Percentiles rank a stretch among this genome's conserved stretches.
Evolutionary conservation across 2,113 vertebrate genomes (phyloP).

Genomic region (human): GRCh38 chr3:132783501-132784000

Average conservation of each 20-base stretch:
- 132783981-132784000: neutral
- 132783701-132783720: neutral
- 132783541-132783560: neutral
- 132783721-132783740: neutral
- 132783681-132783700: neutral
- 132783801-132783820: neutral
- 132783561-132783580: neutral
- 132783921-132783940: neutral
- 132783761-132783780: neutral
- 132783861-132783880: neutral
- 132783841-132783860: neutral
- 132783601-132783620: neutral
- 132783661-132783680: neutral
- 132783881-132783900: neutral
- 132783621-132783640: neutral
- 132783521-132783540: slow-evolving; percentile 45
- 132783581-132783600: neutral
- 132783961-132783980: neutral
- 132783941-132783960: neutral
- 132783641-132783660: neutral
- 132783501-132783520: slow-evolving; percentile 51
- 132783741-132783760: neutral
- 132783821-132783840: neutral
- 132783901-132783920: neutral
- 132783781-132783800: neutral